Evolutionary conservation across 1,140 invertebrate genomes (phyloP), one percentile per base, ranked within the genome.

Genomic region (Marisa cornuarietis): DNA sequence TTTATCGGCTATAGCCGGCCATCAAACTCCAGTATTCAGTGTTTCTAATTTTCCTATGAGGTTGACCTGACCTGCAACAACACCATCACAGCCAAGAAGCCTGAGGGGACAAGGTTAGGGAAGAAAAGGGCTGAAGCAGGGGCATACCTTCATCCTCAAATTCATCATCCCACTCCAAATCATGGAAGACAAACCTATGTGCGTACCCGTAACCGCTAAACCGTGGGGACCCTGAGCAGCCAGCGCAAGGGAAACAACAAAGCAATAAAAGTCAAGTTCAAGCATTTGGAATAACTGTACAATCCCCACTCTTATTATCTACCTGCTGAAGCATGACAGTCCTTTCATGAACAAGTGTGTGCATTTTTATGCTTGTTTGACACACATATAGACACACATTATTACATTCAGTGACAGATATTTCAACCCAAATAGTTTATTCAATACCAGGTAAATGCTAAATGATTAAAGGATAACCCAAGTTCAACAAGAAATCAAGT

Each of bases 91-190:
- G 11, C 16, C 54, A 71, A 71, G 69, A 71, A 42, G 26, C 20
- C 26, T 18, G 31, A 2, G 69, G 18, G 69, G 51, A 26, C 18
- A 42, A 71, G 69, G 31, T 9, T 26, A 26, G 51, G 69, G 31
- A 26, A 42, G n/a, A 24, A 26, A 51, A 71, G 69, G 69, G 69
- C 31, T 18, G 10, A 26, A 51, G 69, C 18, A 51, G 69, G 31
- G 69, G 69, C 26, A 71, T 77, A 81, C 83, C 81, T 82, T 84
- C 83, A 58, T 88, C 86, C 83, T 85, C 84, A 78, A 84, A 98
- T 93, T 99, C 97, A 96, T 98, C 97, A 94, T 99, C 97, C 97
- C 97, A 99, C 94, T 99, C 97, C 97, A 98, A 97, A 95, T 96
- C 96, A 94, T 96, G 96, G 94, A 86, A 85, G 68, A 82, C 83